Evolutionary conservation across 1,140 invertebrate species (phyloP).

Genomic region (Drosophila suzukii): DNA sequence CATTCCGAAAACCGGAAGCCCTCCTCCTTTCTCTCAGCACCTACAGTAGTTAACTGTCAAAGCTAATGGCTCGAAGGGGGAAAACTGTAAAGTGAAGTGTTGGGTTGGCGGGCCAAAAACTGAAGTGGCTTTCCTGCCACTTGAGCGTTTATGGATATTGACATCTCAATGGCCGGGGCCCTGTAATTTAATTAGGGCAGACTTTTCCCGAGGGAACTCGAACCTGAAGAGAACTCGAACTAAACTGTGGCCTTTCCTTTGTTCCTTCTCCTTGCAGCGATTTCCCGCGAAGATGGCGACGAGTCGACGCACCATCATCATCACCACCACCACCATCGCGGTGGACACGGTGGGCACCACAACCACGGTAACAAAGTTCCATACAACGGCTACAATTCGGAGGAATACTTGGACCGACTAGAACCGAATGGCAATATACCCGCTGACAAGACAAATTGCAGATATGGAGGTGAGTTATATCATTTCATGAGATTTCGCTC

Average conservation of each 20-base stretch:
- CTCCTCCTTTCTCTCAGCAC: background rate
- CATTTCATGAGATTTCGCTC: background rate
- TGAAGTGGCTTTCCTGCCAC: constrained; percentile 35
- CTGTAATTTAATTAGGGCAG: constrained; percentile 38
- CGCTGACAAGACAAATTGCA: constrained; percentile 84
- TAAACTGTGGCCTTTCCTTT: constrained; percentile 32
- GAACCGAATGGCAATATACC: constrained; percentile 95
- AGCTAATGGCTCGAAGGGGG: constrained; percentile 17
- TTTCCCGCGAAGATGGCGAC: constrained; percentile 91
- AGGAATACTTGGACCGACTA: constrained; percentile 94
- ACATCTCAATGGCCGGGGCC: constrained; percentile 28
- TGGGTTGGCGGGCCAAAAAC: background rate
- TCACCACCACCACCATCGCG: constrained; percentile 79
- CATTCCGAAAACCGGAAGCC: constrained; percentile 20
- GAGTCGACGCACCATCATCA: constrained; percentile 85
- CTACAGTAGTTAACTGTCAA: constrained; percentile 19
- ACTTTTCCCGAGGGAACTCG: background rate
- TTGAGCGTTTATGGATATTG: constrained; percentile 42
- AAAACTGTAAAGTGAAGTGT: constrained; percentile 28
- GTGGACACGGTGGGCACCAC: constrained; percentile 78
- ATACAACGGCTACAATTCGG: constrained; percentile 94
- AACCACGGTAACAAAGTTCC: constrained; percentile 88
- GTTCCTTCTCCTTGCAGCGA: constrained; percentile 86
- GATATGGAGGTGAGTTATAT: constrained; percentile 80
- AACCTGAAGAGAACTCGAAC: constrained; percentile 13